Evolutionary conservation across 2,888 invertebrate genomes (phyloP).

Genomic region (Drymonia ruficornis): DNA sequence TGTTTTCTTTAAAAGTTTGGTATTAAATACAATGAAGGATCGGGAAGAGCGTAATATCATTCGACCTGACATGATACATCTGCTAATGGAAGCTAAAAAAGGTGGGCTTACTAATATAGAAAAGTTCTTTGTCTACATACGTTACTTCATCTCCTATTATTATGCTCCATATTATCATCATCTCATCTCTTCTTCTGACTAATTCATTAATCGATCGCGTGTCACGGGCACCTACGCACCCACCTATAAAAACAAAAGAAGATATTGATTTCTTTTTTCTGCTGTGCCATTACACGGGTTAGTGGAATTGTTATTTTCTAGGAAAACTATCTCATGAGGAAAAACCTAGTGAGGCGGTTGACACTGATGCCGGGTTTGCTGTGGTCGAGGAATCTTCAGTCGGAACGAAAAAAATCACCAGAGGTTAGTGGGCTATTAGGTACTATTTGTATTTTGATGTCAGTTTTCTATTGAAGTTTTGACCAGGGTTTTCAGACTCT

Average conservation of each 20-base stretch:
- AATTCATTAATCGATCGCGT: no score
- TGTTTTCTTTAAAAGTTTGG: slow-evolving; percentile 60
- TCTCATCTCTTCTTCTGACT: no score
- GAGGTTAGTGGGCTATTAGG: slow-evolving; percentile 40
- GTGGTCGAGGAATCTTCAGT: slow-evolving; percentile 68
- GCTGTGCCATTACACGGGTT: no score
- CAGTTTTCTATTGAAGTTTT: no score
- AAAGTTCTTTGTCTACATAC: neutral
- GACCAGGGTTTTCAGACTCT: no score
- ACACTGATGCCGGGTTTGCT: slow-evolving; percentile 63
- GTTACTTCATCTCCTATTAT: neutral
- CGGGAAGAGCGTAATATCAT: slow-evolving; percentile 60
- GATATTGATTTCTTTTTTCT: no score
- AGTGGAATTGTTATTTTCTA: slow-evolving; percentile 34
- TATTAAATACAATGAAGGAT: slow-evolving; percentile 64
- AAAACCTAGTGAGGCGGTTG: slow-evolving; percentile 18
- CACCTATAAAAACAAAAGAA: no score
- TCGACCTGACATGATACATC: slow-evolving; percentile 83
- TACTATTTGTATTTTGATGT: no score
- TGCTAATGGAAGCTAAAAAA: slow-evolving; percentile 81
- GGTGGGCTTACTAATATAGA: slow-evolving; percentile 39
- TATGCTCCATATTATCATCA: no score
- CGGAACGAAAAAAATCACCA: slow-evolving; percentile 51
- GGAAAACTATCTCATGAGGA: slow-evolving; percentile 25
- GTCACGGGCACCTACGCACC: no score